phyloP scores from a whole-genome alignment of 2,797 vertebrate species.

The Nannoperca obscura region DNA sequence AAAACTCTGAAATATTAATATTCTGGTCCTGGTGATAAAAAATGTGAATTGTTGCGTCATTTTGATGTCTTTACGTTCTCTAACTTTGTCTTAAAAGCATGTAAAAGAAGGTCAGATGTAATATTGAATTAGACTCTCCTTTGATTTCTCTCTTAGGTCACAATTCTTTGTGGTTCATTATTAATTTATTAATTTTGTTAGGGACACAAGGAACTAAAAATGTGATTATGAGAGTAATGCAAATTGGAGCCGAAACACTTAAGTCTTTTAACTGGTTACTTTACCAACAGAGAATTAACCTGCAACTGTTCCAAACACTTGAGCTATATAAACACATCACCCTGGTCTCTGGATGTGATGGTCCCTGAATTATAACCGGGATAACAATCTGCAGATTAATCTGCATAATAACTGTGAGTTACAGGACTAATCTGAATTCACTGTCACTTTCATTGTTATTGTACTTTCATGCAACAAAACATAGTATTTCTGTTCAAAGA shows the following conservation, averaged over 20 bases:
- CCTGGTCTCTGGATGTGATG: not conserved
- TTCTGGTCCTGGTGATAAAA: no score
- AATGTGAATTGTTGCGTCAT: no score
- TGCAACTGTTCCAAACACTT: not conserved
- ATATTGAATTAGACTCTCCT: not conserved
- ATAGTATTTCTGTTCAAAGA: not conserved
- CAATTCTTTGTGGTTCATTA: not conserved
- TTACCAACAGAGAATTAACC: not conserved
- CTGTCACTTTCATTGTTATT: not conserved
- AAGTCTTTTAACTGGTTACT: not conserved
- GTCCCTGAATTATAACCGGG: no score
- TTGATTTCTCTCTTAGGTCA: not conserved
- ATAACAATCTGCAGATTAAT: no score
- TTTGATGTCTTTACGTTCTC: not conserved
- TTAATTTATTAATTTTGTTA: not conserved
- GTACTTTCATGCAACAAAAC: not conserved
- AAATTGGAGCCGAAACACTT: not conserved
- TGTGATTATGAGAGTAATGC: not conserved
- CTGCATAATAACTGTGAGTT: no score
- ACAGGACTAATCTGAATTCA: not conserved
- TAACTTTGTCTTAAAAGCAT: not conserved
- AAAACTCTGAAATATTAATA: slow-evolving; percentile 2
- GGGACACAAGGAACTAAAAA: not conserved
- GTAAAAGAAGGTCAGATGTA: not conserved
- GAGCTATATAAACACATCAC: not conserved